These are phyloP conservation scores for Protobothrops flavoviridis DNA, from an alignment of 2,113 vertebrate genomes.

Conservation along the genomic window DNA sequence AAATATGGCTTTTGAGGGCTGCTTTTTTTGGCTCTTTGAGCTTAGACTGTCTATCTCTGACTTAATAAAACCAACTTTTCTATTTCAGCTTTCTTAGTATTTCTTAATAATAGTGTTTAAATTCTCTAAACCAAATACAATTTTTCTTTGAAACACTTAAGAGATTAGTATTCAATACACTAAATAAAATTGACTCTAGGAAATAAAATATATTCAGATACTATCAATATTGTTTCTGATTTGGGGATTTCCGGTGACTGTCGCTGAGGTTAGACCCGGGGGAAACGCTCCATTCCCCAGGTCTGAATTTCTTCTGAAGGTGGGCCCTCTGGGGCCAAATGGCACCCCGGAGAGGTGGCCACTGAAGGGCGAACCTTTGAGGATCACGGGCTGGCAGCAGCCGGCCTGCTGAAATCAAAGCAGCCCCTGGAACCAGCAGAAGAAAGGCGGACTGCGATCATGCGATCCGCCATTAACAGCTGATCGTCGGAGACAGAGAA, in stretches of 20 bases:
- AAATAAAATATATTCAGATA: conserved; percentile 33
- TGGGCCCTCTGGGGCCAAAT: too few relatives aligned
- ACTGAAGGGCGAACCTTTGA: too few relatives aligned
- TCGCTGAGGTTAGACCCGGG: too few relatives aligned
- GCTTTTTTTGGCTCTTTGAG: neutral
- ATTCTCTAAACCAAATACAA: neutral
- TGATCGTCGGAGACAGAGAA: too few relatives aligned
- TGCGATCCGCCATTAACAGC: too few relatives aligned
- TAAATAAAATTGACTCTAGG: neutral
- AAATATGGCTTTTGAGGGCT: neutral
- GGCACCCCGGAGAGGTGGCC: too few relatives aligned
- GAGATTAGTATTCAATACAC: conserved; percentile 10
- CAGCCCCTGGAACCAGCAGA: too few relatives aligned
- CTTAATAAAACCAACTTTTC: neutral
- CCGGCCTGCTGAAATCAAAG: too few relatives aligned
- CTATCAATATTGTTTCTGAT: conserved; percentile 3
- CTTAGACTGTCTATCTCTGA: neutral
- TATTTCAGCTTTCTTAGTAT: neutral
- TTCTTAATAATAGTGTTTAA: neutral
- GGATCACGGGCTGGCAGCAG: too few relatives aligned
- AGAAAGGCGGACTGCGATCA: too few relatives aligned
- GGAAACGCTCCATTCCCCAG: too few relatives aligned
- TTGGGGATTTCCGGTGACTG: neutral
- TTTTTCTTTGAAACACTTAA: neutral
- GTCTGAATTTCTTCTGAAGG: too few relatives aligned